A percentile compares a stretch with the other conserved stretches of the same genome.
Evolutionary conservation across 1,140 invertebrate genomes (phyloP).

Genomic region (Laupala kohalensis): DNA sequence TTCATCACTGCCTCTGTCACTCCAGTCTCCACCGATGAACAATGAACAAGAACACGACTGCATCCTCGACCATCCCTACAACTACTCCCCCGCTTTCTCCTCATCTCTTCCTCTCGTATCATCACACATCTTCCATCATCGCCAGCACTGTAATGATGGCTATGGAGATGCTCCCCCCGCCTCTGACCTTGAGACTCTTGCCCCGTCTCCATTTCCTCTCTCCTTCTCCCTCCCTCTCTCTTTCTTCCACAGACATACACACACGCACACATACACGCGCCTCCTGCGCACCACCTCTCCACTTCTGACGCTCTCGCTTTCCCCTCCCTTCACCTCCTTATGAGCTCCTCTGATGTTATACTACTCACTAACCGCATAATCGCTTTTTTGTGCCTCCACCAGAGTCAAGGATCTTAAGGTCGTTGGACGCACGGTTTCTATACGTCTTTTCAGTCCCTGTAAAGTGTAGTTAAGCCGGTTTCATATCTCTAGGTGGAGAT

Average conservation of each 20-base stretch:
- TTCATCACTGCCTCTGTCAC: too few species aligned
- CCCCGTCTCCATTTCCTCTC: neutral
- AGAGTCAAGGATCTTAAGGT: neutral
- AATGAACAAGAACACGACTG: too few species aligned
- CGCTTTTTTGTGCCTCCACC: neutral
- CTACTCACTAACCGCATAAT: neutral
- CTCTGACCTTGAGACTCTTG: neutral
- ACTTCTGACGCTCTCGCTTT: neutral
- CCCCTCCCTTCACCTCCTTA: too few species aligned
- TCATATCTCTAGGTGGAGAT: neutral
- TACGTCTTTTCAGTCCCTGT: neutral
- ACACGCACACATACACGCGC: neutral
- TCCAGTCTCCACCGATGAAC: too few species aligned
- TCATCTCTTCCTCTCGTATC: too few species aligned
- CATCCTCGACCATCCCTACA: too few species aligned
- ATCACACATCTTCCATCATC: too few species aligned
- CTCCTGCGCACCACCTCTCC: too few species aligned
- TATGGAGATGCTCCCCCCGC: neutral
- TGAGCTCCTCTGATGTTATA: neutral
- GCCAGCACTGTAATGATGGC: neutral
- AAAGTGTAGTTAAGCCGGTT: neutral
- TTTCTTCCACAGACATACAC: too few species aligned
- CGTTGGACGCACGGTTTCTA: neutral
- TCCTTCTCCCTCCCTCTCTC: neutral
- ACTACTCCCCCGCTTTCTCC: too few species aligned